Conservation (phyloP, 2,113 vertebrate species). For the Cyphomyrus discorhynchus region DNA sequence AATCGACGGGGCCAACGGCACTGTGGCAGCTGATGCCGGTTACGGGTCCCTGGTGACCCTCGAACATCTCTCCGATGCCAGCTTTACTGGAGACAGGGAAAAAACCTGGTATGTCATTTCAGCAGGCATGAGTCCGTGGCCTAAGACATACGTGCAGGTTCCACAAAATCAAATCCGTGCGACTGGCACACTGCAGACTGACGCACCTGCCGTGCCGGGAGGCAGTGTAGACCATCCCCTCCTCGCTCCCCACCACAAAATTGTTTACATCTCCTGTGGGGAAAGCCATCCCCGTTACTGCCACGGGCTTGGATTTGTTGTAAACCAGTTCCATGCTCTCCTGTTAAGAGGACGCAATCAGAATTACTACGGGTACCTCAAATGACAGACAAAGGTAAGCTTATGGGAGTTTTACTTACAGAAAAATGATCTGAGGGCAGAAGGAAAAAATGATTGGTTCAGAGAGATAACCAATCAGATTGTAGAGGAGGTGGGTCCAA, state of each 20-base stretch:
- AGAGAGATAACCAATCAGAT: neutral
- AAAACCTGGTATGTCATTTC: neutral
- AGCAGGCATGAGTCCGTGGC: neutral
- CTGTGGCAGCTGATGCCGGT: constrained; percentile 84
- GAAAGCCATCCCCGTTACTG: constrained; percentile 82
- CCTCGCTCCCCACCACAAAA: constrained; percentile 80
- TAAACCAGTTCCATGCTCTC: constrained; percentile 83
- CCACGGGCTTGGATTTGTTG: constrained; percentile 79
- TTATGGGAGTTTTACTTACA: neutral
- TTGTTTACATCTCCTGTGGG: constrained; percentile 81
- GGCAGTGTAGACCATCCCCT: constrained; percentile 77
- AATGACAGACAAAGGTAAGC: neutral
- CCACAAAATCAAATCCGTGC: neutral
- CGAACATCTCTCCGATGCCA: constrained; percentile 78
- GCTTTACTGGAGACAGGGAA: constrained; percentile 66
- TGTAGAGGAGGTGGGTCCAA: neutral
- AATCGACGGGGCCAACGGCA: constrained; percentile 77
- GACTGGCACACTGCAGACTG: neutral
- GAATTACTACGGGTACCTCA: neutral
- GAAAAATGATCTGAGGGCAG: neutral
- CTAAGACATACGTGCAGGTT: neutral
- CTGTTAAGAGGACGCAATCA: constrained; percentile 41
- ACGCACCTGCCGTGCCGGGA: constrained; percentile 78
- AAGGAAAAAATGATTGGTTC: neutral
- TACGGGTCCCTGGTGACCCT: constrained; percentile 80